These are phyloP conservation scores for Orthochromis malagaraziensis DNA, from an alignment of 2,113 vertebrate species.

Conservation along the genomic window DNA sequence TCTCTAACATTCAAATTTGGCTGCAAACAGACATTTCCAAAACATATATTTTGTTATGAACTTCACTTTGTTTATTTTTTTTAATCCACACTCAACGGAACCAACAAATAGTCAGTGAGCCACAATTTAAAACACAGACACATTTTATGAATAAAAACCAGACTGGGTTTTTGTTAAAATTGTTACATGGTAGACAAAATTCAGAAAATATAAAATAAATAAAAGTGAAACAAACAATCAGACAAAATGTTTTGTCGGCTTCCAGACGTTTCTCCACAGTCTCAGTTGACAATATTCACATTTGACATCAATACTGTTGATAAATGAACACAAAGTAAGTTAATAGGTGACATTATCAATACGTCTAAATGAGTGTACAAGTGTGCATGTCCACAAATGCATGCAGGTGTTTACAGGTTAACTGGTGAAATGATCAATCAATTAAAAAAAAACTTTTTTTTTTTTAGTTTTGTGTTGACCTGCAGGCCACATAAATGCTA, in stretches of 20 bases:
- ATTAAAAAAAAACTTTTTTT: background rate
- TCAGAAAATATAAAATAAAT: conserved; percentile 66
- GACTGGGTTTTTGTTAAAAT: conserved; percentile 61
- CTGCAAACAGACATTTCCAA: background rate
- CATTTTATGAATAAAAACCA: conserved; percentile 77
- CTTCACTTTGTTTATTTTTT: background rate
- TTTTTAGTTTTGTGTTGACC: background rate
- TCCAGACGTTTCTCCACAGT: conserved; percentile 64
- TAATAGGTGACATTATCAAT: conserved; percentile 44
- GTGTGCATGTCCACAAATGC: conserved; percentile 64
- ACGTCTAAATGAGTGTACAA: conserved; percentile 56
- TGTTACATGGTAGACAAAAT: conserved; percentile 72
- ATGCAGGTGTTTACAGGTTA: conserved; percentile 68
- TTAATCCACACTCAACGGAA: background rate
- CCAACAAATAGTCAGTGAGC: background rate
- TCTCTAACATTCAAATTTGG: background rate
- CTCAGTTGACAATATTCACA: conserved; percentile 67
- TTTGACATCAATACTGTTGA: conserved; percentile 74
- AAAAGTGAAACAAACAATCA: conserved; percentile 55
- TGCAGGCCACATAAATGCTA: background rate
- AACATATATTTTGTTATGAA: background rate
- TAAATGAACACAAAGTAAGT: conserved; percentile 70
- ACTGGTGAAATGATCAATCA: conserved; percentile 47
- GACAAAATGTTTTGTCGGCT: conserved; percentile 59
- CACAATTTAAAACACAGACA: conserved; percentile 69